Evolutionary conservation across 2,888 invertebrate species (phyloP).

Genomic region (Eristalis tenax): DNA sequence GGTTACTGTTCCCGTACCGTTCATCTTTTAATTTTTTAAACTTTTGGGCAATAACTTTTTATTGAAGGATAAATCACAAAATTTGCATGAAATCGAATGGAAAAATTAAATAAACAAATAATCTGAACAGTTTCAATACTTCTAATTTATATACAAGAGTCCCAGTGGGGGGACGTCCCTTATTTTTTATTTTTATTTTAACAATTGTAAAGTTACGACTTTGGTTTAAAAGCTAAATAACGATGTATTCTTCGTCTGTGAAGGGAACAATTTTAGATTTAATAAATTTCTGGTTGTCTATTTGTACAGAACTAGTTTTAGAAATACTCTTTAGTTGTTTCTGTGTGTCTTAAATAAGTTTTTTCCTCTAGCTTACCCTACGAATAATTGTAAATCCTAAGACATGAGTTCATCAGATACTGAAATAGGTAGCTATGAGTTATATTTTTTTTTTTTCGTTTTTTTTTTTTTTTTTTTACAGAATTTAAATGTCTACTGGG

Average conservation of each 20-base stretch:
- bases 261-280: conserved; percentile 65
- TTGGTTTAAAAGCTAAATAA: conserved; percentile 68
- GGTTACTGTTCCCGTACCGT: conserved; percentile 3
- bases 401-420: conserved; percentile 35
- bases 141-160: conserved; percentile 63
- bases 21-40: not conserved
- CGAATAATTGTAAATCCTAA: conserved; percentile 37
- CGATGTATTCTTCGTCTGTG: conserved; percentile 46
- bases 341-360: not conserved
- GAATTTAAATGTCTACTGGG: conserved; percentile 23
- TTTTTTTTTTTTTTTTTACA: conserved; percentile 35
- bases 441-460: not conserved
- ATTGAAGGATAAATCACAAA: conserved; percentile 39
- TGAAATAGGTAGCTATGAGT: conserved; percentile 56
- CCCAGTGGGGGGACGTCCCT: conserved; percentile 27
- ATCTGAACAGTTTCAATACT: not conserved
- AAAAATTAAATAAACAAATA: not conserved
- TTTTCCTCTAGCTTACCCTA: not conserved
- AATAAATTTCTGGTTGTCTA: conserved; percentile 16
- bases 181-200: conserved; percentile 36
- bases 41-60: conserved; percentile 20
- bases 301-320: conserved; percentile 50
- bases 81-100: not conserved
- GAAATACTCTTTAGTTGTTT: conserved; percentile 15
- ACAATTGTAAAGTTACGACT: conserved; percentile 36